phyloP scores from a whole-genome alignment of 2,113 vertebrate species.

The Channa maculata region DNA sequence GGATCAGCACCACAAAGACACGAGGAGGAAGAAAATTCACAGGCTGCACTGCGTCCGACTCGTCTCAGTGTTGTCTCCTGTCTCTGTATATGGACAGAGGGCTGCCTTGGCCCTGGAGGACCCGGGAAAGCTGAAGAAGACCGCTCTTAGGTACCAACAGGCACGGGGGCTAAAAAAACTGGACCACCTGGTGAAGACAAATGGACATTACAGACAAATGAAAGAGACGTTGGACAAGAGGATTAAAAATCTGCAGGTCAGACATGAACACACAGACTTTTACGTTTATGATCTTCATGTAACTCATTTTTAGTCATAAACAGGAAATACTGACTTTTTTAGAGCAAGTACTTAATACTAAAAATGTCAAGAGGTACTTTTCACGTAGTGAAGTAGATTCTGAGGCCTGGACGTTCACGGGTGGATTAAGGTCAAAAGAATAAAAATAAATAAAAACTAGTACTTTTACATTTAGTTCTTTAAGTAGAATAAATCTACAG shows the following conservation, averaged over 20 bases:
- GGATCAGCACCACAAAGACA: background rate
- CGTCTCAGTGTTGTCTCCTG: background rate
- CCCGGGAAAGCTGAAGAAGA: background rate
- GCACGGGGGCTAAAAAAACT: background rate
- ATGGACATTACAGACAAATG: accelerated
- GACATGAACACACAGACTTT: background rate
- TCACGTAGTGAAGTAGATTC: too few species aligned
- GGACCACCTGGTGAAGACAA: accelerated
- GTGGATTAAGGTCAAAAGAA: too few species aligned
- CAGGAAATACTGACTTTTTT: too few species aligned
- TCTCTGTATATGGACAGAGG: constrained; percentile 6
- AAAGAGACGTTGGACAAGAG: background rate
- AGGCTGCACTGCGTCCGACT: background rate
- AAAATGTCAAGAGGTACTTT: too few species aligned
- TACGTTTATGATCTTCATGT: too few species aligned
- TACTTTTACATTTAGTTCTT: too few species aligned
- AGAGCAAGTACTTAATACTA: too few species aligned
- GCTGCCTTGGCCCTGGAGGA: background rate
- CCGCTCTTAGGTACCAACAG: background rate
- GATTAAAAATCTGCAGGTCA: constrained; percentile 32
- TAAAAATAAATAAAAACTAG: too few species aligned
- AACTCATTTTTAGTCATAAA: too few species aligned
- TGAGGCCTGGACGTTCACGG: too few species aligned
- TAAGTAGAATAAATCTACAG: too few species aligned
- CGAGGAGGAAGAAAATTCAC: background rate